Percentiles rank a stretch among this genome's conserved stretches.
phyloP scores from a whole-genome alignment of 35 echinoderm and acorn worm genomes.

The Eucidaris tribuloides region DNA sequence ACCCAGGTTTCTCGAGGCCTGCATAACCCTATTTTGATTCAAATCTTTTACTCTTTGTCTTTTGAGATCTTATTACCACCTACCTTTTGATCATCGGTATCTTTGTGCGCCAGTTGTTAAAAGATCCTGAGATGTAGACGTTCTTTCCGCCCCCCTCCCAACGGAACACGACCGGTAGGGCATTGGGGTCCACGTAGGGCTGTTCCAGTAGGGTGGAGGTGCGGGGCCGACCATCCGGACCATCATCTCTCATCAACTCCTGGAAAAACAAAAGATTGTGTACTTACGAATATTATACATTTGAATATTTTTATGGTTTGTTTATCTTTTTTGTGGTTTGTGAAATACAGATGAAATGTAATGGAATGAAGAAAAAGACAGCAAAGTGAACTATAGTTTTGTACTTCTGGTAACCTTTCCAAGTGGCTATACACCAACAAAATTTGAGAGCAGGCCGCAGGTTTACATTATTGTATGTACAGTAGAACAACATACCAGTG shows the following conservation, averaged over 20 bases:
- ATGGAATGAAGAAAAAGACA: too few relatives aligned
- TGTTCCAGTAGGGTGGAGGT: conserved; percentile 16
- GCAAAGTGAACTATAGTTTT: too few relatives aligned
- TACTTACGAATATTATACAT: not conserved
- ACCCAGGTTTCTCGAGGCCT: too few relatives aligned
- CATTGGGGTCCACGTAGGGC: conserved; percentile 13
- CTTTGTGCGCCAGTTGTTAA: conserved; percentile 87
- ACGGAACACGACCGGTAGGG: conserved; percentile 82
- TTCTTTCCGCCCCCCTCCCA: conserved; percentile 87
- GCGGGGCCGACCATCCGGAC: conserved; percentile 5
- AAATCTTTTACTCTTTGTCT: too few relatives aligned
- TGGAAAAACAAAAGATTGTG: not conserved
- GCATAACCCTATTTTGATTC: not conserved
- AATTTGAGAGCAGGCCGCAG: too few relatives aligned
- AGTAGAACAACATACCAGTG: too few relatives aligned
- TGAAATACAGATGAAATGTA: too few relatives aligned
- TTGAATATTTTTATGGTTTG: too few relatives aligned
- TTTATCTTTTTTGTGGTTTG: too few relatives aligned
- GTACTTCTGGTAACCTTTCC: too few relatives aligned
- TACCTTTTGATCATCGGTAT: conserved; percentile 97
- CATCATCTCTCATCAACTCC: conserved; percentile 28
- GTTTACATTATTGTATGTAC: too few relatives aligned
- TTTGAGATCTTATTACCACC: not conserved
- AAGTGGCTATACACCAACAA: too few relatives aligned
- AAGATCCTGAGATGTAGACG: conserved; percentile 79